Conservation (phyloP, 92 coral and sea anemone species). For the Zoanthus sansibaricus region DNA sequence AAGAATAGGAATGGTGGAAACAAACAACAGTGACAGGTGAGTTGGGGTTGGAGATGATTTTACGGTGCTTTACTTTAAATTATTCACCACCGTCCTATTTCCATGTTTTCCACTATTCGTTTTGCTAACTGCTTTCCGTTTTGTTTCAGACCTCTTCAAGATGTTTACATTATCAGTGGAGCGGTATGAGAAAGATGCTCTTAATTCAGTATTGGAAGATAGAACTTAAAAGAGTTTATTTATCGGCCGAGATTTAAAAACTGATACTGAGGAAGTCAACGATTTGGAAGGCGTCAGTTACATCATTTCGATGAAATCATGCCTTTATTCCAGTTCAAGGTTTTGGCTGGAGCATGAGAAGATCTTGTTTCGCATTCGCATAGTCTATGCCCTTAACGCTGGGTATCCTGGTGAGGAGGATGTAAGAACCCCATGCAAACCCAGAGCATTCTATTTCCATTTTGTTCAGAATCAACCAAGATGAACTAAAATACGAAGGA, state of each 20-base stretch:
- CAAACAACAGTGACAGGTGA: constrained; percentile 84
- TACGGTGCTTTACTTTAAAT: background rate
- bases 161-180: constrained; percentile 70
- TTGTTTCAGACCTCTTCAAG: constrained; percentile 77
- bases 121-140: background rate
- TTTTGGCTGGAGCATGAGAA: too few relatives aligned
- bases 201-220: background rate
- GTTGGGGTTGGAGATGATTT: background rate
- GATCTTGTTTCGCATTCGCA: too few relatives aligned
- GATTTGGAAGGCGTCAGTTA: too few relatives aligned
- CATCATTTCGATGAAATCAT: too few relatives aligned
- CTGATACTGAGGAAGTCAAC: too few relatives aligned
- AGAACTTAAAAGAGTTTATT: background rate
- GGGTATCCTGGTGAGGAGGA: too few relatives aligned
- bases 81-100: background rate
- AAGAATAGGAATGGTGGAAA: constrained; percentile 89
- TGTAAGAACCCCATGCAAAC: too few relatives aligned
- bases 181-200: background rate
- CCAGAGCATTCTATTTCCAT: too few relatives aligned
- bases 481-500: too few relatives aligned
- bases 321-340: too few relatives aligned
- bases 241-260: background rate
- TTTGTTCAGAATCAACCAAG: too few relatives aligned
- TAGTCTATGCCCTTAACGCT: too few relatives aligned
- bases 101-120: background rate